These are phyloP conservation scores for Synanthedon myopaeformis DNA, from an alignment of 2,888 invertebrate species.

Conservation along the genomic window DNA sequence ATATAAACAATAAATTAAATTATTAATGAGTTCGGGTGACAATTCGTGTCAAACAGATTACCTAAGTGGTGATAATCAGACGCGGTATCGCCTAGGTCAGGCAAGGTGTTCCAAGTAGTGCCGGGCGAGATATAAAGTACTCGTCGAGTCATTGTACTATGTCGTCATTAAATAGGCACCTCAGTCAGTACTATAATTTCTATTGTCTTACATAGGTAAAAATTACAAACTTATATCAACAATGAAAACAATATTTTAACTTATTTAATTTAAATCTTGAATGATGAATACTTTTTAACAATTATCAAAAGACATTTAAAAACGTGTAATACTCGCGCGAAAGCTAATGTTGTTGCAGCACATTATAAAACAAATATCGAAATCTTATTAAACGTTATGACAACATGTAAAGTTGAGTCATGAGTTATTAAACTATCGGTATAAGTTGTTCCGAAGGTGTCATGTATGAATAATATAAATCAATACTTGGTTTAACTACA, in stretches of 20 bases:
- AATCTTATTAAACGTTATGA: too few relatives aligned
- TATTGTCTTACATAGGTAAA: conserved; percentile 5
- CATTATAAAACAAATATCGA: conserved; percentile 7
- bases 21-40: conserved; percentile 12
- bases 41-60: not conserved
- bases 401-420: too few relatives aligned
- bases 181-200: conserved; percentile 16
- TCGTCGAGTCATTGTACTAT: conserved; percentile 20
- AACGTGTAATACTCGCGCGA: conserved; percentile 35
- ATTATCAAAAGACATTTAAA: conserved; percentile 22
- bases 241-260: not conserved
- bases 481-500: conserved; percentile 64
- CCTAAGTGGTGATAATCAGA: not conserved
- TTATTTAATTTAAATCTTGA: not conserved
- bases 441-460: conserved; percentile 61
- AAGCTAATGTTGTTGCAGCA: conserved; percentile 45
- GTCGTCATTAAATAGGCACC: conserved; percentile 18
- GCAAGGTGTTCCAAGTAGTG: conserved; percentile 29
- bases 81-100: conserved; percentile 15
- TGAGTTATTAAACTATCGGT: conserved; percentile 45
- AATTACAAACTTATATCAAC: not conserved
- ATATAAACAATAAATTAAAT: conserved; percentile 20
- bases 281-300: conserved; percentile 16
- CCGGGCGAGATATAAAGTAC: conserved; percentile 17
- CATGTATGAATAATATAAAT: conserved; percentile 62